Percentiles rank a stretch among this genome's conserved stretches.
Conservation (phyloP, 1,140 invertebrate genomes). For the Zelostemma sp. region DNA sequence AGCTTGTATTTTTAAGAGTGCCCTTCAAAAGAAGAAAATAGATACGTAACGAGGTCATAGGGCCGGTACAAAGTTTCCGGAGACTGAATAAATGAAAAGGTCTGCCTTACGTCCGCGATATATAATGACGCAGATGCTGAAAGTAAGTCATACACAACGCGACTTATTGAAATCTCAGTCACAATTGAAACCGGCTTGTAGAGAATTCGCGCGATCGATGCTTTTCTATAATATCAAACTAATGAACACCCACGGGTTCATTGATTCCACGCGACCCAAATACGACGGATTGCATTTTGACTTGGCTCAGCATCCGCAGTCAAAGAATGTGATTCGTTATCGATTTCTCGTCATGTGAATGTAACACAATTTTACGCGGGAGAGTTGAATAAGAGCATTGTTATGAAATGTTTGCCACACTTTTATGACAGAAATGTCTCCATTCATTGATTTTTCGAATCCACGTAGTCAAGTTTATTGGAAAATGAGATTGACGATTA, state of each 20-base stretch:
- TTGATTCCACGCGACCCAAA: conserved; percentile 37
- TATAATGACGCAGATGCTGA: background rate
- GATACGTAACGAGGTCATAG: too few species aligned
- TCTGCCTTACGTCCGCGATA: too few species aligned
- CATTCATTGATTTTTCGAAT: too few species aligned
- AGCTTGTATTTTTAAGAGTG: too few species aligned
- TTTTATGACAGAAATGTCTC: too few species aligned
- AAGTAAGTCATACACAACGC: conserved; percentile 2
- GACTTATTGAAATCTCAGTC: conserved; percentile 12
- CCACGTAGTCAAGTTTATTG: too few species aligned
- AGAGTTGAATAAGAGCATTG: too few species aligned
- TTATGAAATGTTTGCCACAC: too few species aligned
- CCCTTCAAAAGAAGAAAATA: too few species aligned
- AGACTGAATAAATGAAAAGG: too few species aligned
- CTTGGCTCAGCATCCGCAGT: conserved; percentile 23
- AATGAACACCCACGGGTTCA: conserved; percentile 24
- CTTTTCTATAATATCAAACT: conserved; percentile 15
- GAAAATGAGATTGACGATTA: too few species aligned
- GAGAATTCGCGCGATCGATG: conserved; percentile 31
- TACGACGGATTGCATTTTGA: conserved; percentile 36
- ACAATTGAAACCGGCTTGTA: conserved; percentile 4
- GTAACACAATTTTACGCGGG: background rate
- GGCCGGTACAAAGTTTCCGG: too few species aligned
- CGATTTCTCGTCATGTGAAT: conserved; percentile 15
- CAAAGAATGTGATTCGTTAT: conserved; percentile 23